A percentile compares a stretch with the other conserved stretches of the same genome.
Conservation (phyloP, 1,140 invertebrate genomes). For the Semibalanus balanoides region DNA sequence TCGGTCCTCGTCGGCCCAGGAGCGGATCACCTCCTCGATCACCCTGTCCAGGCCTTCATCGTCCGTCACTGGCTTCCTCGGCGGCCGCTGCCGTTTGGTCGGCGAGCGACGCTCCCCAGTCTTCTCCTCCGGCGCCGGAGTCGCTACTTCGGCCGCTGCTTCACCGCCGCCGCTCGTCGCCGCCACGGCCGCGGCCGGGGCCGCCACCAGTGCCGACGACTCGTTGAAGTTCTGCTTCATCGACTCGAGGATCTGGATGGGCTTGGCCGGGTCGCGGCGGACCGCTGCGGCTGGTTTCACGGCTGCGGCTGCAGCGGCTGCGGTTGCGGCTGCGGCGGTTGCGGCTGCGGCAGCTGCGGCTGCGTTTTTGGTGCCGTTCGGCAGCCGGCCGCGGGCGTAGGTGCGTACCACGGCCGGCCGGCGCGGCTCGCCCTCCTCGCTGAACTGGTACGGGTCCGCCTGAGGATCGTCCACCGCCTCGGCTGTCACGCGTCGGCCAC, state of each 20-base stretch:
- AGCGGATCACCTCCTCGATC: not conserved
- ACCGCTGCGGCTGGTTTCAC: no score
- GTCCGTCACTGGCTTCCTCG: not conserved
- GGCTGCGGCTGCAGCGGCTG: no score
- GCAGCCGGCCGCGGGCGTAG: not conserved
- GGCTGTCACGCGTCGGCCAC: no score
- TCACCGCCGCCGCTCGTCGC: not conserved
- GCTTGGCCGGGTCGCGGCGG: not conserved
- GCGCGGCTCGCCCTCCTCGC: not conserved
- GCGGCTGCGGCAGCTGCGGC: no score
- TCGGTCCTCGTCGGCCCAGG: not conserved
- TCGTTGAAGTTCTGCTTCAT: not conserved
- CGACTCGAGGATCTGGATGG: not conserved
- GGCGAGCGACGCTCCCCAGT: not conserved
- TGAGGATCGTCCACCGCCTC: not conserved
- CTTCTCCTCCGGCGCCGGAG: not conserved
- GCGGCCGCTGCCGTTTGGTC: not conserved
- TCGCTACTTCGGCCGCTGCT: not conserved
- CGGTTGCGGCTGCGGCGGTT: no score
- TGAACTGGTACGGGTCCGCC: not conserved
- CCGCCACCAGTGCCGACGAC: no score
- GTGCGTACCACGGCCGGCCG: not conserved
- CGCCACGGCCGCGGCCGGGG: no score
- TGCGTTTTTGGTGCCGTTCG: no score
- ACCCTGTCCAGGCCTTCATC: not conserved